Evolutionary conservation across 2,888 invertebrate genomes (phyloP).

Genomic region (Sipunculus nudus): DNA sequence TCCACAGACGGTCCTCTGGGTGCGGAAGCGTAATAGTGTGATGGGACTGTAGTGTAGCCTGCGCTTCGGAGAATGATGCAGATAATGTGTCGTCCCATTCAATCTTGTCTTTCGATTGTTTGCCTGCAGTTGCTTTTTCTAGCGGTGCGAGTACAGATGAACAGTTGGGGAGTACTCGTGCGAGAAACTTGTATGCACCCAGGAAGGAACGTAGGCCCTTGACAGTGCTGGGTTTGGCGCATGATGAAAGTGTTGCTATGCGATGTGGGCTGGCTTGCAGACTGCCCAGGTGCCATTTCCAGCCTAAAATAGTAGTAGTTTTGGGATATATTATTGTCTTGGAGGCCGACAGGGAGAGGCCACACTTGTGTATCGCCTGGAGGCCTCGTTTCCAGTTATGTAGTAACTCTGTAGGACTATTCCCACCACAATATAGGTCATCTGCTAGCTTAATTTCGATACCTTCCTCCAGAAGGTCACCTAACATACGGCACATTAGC

Average conservation of each 20-base stretch:
- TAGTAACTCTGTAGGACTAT: too few relatives aligned
- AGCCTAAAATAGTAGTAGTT: slow-evolving; percentile 24
- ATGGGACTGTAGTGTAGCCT: slow-evolving; percentile 2
- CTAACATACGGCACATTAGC: slow-evolving; percentile 39
- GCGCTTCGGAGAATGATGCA: slow-evolving; percentile 15
- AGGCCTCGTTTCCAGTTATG: slow-evolving; percentile 21
- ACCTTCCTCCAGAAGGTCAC: slow-evolving; percentile 25
- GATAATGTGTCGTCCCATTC: slow-evolving; percentile 17
- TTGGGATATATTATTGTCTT: slow-evolving; percentile 26
- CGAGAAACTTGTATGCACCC: slow-evolving; percentile 22
- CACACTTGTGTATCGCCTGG: slow-evolving; percentile 10
- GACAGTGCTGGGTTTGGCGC: slow-evolving; percentile 7
- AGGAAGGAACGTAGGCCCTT: slow-evolving; percentile 16
- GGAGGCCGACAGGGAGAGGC: slow-evolving; percentile 18
- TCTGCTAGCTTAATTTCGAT: slow-evolving; percentile 32
- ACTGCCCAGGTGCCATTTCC: slow-evolving; percentile 31
- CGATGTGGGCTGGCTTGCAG: slow-evolving; percentile 25
- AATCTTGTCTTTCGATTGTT: slow-evolving; percentile 20
- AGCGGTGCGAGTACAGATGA: slow-evolving; percentile 17
- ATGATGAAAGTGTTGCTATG: slow-evolving; percentile 3
- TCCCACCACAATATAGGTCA: slow-evolving; percentile 30
- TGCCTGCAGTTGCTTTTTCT: slow-evolving; percentile 12
- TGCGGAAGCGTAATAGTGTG: slow-evolving; percentile 16
- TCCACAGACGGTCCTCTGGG: slow-evolving; percentile 24
- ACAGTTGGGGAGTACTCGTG: slow-evolving; percentile 18